phyloP scores from a whole-genome alignment of 1,140 invertebrate genomes.

The Pomacea maculata region DNA sequence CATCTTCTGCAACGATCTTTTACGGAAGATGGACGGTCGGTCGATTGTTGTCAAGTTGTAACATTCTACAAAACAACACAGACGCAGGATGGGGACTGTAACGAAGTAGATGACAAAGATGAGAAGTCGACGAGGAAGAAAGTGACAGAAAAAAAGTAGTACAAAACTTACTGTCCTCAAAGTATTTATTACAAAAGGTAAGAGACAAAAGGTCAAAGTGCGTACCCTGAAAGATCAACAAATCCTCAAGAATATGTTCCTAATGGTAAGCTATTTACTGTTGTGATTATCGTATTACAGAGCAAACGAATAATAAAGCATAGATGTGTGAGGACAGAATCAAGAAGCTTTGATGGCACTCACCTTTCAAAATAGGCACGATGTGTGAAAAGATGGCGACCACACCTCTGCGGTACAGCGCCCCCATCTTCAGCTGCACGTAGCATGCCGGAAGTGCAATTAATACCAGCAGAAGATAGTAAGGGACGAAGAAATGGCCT shows the following conservation, averaged over 20 bases:
- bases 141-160: not conserved
- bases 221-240: not conserved
- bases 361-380: conserved; percentile 58
- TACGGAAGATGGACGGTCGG: no score
- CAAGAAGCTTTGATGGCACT: not conserved
- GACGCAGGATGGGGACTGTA: not conserved
- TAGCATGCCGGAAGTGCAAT: conserved; percentile 56
- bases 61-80: no score
- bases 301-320: no score
- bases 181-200: not conserved
- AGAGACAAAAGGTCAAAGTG: not conserved
- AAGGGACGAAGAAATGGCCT: conserved; percentile 56
- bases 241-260: no score
- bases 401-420: conserved; percentile 50
- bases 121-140: not conserved
- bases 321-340: no score
- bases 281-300: no score
- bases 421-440: conserved; percentile 58
- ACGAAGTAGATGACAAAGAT: not conserved
- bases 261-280: no score
- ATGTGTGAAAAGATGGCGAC: conserved; percentile 54
- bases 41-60: no score
- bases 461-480: conserved; percentile 52
- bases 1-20: no score
- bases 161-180: not conserved